Percentiles rank a stretch among this genome's conserved stretches.
Evolutionary conservation across 2,888 invertebrate genomes (phyloP).

Genomic region (Parascotia fuliginaria): DNA sequence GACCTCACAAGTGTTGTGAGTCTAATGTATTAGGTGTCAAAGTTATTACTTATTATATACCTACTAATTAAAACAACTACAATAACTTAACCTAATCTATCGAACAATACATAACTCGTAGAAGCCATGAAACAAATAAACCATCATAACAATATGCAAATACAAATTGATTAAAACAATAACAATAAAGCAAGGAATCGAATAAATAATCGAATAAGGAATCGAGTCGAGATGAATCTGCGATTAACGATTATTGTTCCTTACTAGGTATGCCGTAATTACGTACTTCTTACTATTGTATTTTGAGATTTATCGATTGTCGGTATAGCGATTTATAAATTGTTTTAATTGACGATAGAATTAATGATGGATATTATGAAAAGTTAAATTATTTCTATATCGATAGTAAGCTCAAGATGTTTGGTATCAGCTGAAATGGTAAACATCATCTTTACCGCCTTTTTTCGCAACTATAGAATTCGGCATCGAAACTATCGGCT

Average conservation of each 20-base stretch:
- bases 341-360: conserved; percentile 46
- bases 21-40: too few relatives aligned
- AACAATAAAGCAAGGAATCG: conserved; percentile 72
- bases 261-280: conserved; percentile 57
- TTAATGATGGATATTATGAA: conserved; percentile 32
- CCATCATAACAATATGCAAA: conserved; percentile 68
- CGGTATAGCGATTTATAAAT: conserved; percentile 39
- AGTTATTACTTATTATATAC: too few relatives aligned
- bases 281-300: conserved; percentile 73
- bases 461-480: too few relatives aligned
- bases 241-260: conserved; percentile 18
- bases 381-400: too few relatives aligned
- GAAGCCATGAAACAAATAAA: conserved; percentile 27
- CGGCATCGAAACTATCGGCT: too few relatives aligned
- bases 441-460: too few relatives aligned
- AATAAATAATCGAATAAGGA: conserved; percentile 80
- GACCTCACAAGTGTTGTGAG: too few relatives aligned
- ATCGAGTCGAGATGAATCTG: conserved; percentile 67
- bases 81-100: background rate
- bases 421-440: too few relatives aligned
- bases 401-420: background rate
- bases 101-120: conserved; percentile 13
- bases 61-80: too few relatives aligned
- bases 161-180: conserved; percentile 73
- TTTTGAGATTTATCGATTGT: conserved; percentile 64